Percentiles rank a stretch among this genome's conserved stretches.
These are phyloP conservation scores for Mechanitis messenoides DNA, from an alignment of 2,888 invertebrate genomes.

Conservation along the genomic window DNA sequence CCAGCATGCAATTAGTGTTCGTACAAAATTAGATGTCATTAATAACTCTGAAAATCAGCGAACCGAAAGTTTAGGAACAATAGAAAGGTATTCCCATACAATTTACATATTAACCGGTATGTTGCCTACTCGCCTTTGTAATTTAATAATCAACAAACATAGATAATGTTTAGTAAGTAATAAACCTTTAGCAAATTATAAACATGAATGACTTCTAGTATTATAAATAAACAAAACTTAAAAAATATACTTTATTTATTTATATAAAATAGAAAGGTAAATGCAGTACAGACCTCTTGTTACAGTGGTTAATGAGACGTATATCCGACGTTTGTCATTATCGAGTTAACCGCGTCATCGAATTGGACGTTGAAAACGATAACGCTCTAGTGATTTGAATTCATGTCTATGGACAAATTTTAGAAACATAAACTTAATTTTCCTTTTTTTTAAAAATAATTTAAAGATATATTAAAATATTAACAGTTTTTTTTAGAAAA, in stretches of 20 bases:
- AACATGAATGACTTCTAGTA: too few species aligned
- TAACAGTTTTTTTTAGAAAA: too few species aligned
- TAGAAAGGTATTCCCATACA: slow-evolving; percentile 9
- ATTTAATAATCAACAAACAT: background rate
- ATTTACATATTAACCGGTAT: slow-evolving; percentile 6
- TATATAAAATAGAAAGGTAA: slow-evolving; percentile 13
- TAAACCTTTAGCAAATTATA: too few species aligned
- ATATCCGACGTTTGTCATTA: slow-evolving; percentile 36
- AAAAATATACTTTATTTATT: too few species aligned
- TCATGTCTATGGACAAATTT: slow-evolving; percentile 3
- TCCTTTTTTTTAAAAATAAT: background rate
- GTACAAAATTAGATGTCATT: slow-evolving; percentile 9
- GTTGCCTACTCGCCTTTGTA: slow-evolving; percentile 7
- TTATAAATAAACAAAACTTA: too few species aligned
- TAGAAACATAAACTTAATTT: background rate
- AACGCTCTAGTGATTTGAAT: slow-evolving; percentile 29
- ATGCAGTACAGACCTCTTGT: slow-evolving; percentile 3
- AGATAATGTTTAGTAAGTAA: too few species aligned
- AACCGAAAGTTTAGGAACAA: slow-evolving; percentile 19
- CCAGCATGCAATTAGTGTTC: background rate
- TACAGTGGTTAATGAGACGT: slow-evolving; percentile 34
- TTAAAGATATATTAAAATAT: too few species aligned
- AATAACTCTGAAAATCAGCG: slow-evolving; percentile 16
- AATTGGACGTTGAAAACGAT: slow-evolving; percentile 31
- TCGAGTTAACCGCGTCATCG: slow-evolving; percentile 40